phyloP scores from a whole-genome alignment of 2,113 vertebrate genomes.

The Leptosomus discolor region DNA sequence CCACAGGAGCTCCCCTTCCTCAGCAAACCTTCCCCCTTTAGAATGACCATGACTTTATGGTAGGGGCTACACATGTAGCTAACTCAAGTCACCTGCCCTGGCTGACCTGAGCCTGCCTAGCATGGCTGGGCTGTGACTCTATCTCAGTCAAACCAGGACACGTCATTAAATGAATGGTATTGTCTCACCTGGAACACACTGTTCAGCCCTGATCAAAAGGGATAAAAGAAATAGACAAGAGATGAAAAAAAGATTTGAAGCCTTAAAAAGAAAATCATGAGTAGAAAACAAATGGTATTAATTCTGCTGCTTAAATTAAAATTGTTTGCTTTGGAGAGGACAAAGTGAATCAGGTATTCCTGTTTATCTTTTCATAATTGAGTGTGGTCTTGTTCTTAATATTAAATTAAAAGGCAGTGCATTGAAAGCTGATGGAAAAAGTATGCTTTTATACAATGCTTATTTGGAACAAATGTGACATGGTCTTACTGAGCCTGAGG shows the following conservation, averaged over 20 bases:
- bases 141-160: no score
- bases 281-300: neutral
- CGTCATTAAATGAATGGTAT: neutral
- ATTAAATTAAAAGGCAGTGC: neutral
- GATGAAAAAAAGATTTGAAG: neutral
- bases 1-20: no score
- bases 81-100: no score
- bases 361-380: slow-evolving; percentile 2
- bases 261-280: neutral
- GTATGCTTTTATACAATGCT: neutral
- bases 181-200: neutral
- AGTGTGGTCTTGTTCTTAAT: neutral
- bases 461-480: neutral
- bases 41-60: no score
- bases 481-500: neutral
- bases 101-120: no score
- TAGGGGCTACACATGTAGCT: no score
- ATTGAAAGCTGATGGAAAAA: neutral
- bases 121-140: no score
- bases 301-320: neutral
- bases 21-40: no score
- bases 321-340: neutral
- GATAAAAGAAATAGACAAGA: neutral
- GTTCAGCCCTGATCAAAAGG: neutral
- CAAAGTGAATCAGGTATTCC: neutral